These are phyloP conservation scores for Drosophila testacea DNA, from an alignment of 2,888 invertebrate genomes.

Conservation along the genomic window DNA sequence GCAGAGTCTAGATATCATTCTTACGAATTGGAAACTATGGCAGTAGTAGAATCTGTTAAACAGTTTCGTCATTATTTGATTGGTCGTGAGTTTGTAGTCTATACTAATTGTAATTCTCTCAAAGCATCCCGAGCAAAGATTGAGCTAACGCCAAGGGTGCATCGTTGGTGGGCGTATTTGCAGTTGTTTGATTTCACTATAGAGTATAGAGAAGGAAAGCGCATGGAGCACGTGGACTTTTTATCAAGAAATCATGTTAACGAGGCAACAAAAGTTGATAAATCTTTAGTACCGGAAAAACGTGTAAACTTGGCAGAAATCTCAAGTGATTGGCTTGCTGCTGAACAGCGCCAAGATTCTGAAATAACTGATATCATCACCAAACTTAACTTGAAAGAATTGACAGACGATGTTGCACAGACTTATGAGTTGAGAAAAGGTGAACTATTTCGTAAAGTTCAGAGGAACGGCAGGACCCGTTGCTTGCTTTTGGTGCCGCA, in stretches of 20 bases:
- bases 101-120: constrained; percentile 11
- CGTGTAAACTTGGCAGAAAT: constrained; percentile 27
- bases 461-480: constrained; percentile 1
- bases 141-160: not conserved
- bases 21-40: constrained; percentile 37
- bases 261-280: too few species aligned
- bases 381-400: too few species aligned
- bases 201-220: too few species aligned
- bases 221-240: too few species aligned
- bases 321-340: constrained; percentile 26
- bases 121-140: not conserved
- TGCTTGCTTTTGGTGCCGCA: constrained; percentile 6
- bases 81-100: constrained; percentile 5
- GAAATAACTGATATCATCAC: too few species aligned
- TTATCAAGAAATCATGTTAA: too few species aligned
- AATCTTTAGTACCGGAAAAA: too few species aligned
- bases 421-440: constrained; percentile 2
- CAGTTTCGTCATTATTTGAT: constrained; percentile 48
- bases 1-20: not conserved
- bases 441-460: constrained; percentile 2
- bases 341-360: constrained; percentile 1
- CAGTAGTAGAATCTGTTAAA: constrained; percentile 42
- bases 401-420: too few species aligned
- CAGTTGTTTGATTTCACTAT: not conserved
- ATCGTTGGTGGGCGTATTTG: not conserved